phyloP scores from a whole-genome alignment of 2,113 vertebrate genomes.

The Ciconia boyciana region DNA sequence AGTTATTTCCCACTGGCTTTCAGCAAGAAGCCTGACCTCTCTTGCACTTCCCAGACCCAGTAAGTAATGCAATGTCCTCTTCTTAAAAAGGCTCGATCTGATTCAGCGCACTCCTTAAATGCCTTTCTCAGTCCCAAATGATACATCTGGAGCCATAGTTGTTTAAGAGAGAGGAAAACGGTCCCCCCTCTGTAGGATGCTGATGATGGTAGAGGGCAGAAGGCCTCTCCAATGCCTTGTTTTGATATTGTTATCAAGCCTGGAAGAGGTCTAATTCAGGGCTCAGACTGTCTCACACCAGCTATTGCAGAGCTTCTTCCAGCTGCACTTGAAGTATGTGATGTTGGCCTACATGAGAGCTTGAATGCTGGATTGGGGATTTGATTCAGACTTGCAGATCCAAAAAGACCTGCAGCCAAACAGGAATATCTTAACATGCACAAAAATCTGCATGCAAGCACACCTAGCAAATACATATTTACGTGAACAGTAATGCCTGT shows the following conservation, averaged over 20 bases:
- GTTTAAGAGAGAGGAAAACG: background rate
- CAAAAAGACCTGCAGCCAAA: too few relatives aligned
- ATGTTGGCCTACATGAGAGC: accelerated
- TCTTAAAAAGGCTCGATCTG: background rate
- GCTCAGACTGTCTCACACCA: background rate
- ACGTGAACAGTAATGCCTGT: too few relatives aligned
- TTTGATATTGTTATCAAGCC: background rate
- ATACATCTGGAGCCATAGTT: background rate
- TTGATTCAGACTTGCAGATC: background rate
- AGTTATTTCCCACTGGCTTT: background rate
- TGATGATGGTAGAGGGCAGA: background rate
- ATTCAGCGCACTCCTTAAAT: background rate
- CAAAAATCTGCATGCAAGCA: accelerated
- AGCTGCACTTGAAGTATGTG: background rate
- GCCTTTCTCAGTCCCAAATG: background rate
- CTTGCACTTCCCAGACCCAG: background rate
- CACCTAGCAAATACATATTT: accelerated
- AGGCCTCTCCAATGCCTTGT: background rate
- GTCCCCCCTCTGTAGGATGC: accelerated
- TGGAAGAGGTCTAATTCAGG: background rate
- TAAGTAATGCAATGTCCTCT: background rate
- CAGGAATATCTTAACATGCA: background rate
- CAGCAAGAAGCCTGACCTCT: background rate
- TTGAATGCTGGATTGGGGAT: background rate
- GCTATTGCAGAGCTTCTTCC: background rate